These are phyloP conservation scores for Etheostoma spectabile DNA, from an alignment of 2,113 vertebrate species.

Conservation along the genomic window DNA sequence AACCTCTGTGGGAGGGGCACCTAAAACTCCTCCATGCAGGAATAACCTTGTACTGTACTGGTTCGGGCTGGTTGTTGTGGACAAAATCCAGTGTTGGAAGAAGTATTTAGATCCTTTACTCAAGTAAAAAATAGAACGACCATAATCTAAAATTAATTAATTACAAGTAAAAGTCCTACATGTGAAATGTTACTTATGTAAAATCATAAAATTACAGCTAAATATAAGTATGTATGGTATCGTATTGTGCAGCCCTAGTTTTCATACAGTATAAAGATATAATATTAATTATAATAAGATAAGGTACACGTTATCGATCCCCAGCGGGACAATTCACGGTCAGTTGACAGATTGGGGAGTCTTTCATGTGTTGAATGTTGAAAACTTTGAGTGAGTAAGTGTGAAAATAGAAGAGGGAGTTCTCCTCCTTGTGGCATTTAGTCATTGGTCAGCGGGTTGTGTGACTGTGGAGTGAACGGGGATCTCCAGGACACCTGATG, in stretches of 20 bases:
- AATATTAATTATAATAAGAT: too few species aligned
- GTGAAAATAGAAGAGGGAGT: slow-evolving; percentile 9
- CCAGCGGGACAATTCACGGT: background rate
- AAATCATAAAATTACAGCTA: too few species aligned
- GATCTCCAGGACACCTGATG: slow-evolving; percentile 71
- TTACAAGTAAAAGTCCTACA: background rate
- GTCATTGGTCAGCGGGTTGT: slow-evolving; percentile 25
- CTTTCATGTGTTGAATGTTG: background rate
- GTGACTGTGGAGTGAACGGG: slow-evolving; percentile 24
- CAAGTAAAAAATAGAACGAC: background rate
- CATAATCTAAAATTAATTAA: background rate
- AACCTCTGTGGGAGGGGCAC: too few species aligned
- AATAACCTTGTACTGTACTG: too few species aligned
- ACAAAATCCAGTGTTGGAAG: background rate
- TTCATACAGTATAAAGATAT: too few species aligned
- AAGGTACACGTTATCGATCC: too few species aligned
- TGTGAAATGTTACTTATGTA: background rate
- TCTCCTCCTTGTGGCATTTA: slow-evolving; percentile 23
- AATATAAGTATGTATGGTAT: too few species aligned
- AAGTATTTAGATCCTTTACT: background rate
- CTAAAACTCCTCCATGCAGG: too few species aligned
- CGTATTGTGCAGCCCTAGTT: too few species aligned
- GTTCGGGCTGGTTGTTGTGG: too few species aligned
- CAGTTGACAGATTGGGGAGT: background rate
- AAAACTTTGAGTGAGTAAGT: background rate